Base-by-base conservation (phyloP, 2,888 invertebrate species). In the Horisme vitalbata region DNA sequence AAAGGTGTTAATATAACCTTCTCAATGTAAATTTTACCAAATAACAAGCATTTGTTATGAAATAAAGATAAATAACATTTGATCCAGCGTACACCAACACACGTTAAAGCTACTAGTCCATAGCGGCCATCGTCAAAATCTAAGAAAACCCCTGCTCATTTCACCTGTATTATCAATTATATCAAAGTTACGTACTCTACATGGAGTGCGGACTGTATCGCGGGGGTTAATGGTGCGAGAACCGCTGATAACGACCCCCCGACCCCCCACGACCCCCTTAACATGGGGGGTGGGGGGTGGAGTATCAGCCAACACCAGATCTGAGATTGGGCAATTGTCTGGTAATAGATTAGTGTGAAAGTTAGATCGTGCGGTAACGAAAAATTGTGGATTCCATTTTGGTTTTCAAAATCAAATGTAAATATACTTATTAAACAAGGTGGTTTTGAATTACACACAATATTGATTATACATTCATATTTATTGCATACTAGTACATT, bases 191-290 rank as follows among this genome's bases (percentile, higher is more conserved):
- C 76, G 75, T 75, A 73, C 83, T 81, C 76, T 69, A 76, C 75
- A 76, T 80, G 76, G 67, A 84, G 84, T 82, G 81, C 64, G 70
- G 80, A 79, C 82, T 86, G 85, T 86, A 87, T 87, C 87, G 85
- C 77, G 55, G 63, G 71, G 82, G 82, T 79, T 85, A 86, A 87
- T 86, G 86, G 87, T 63, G 75, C 72, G 82, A 75, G 75, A 79
- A 79, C 66, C 69, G 61, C 82, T 75, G 86, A 87, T 86, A 86
- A 69, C 62, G 57, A 54, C 67, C 63, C 45, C 52, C 45, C 55
- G 26, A 31, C 31, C 23, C 41, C 44, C 38, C 7, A 41, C 50
- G 20, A 4, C 14, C 55, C 59, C 48, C n/a, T n/a, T n/a, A n/a
- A n/a, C n/a, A n/a, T n/a, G n/a, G n/a, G n/a, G n/a, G n/a, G 45